Evolutionary conservation across 2,888 invertebrate species (phyloP).

Genomic region (Macrophya annulata): DNA sequence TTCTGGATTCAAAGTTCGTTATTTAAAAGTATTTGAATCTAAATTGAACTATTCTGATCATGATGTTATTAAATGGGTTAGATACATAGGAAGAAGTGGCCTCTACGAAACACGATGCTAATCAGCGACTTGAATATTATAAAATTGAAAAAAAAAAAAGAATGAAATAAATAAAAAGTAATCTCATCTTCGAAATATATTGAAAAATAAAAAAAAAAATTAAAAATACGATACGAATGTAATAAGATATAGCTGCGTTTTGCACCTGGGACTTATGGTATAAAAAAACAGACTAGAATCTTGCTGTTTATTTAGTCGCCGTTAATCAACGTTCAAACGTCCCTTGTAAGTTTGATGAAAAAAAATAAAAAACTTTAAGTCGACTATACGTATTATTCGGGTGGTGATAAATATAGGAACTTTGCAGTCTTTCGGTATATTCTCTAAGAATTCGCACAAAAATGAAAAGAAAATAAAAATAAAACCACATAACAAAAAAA

Average conservation of each 20-base stretch:
- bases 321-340: slow-evolving; percentile 27
- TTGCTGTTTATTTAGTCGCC: slow-evolving; percentile 26
- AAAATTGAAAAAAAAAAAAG: not conserved
- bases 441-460: slow-evolving; percentile 54
- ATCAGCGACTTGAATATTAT: slow-evolving; percentile 66
- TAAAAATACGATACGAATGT: slow-evolving; percentile 31
- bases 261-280: slow-evolving; percentile 47
- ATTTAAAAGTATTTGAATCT: slow-evolving; percentile 99
- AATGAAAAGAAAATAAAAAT: not conserved
- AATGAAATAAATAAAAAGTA: slow-evolving; percentile 64
- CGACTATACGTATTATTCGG: slow-evolving; percentile 27
- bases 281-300: slow-evolving; percentile 33
- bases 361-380: not conserved
- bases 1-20: slow-evolving; percentile 99
- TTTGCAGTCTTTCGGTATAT: slow-evolving; percentile 40
- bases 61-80: slow-evolving; percentile 99
- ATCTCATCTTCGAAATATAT: slow-evolving; percentile 63
- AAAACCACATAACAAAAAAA: not conserved
- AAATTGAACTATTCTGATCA: slow-evolving; percentile 99
- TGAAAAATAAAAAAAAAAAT: not conserved
- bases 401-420: slow-evolving; percentile 11
- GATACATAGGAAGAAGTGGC: slow-evolving; percentile 99
- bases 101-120: slow-evolving; percentile 99
- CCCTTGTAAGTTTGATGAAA: slow-evolving; percentile 36
- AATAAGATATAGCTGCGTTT: slow-evolving; percentile 53